Evolutionary conservation across 2,888 invertebrate genomes (phyloP).

Genomic region (Chalcis sispes): DNA sequence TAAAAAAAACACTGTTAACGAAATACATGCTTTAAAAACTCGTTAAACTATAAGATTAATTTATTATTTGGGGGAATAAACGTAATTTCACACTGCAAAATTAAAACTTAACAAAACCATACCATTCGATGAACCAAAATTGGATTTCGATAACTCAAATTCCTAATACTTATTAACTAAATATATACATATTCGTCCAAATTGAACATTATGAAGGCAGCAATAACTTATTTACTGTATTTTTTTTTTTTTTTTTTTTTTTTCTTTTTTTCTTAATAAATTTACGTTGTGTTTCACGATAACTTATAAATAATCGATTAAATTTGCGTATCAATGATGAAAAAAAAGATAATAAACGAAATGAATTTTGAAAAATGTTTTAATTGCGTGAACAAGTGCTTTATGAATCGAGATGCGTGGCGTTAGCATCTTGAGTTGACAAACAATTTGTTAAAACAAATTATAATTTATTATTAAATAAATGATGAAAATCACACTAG

Average conservation of each 20-base stretch:
- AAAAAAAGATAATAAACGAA: background rate
- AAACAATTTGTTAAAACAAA: background rate
- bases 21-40: conserved; percentile 21
- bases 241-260: too few species aligned
- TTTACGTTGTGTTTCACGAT: background rate
- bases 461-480: conserved; percentile 1
- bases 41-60: background rate
- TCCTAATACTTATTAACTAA: background rate
- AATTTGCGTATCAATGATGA: background rate
- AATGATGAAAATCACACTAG: background rate
- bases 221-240: background rate
- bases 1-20: conserved; percentile 10
- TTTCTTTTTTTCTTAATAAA: too few species aligned
- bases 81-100: background rate
- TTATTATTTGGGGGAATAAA: background rate
- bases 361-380: conserved; percentile 2
- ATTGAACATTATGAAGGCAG: conserved; percentile 6
- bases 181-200: conserved; percentile 4
- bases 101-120: conserved; percentile 60
- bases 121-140: conserved; percentile 64
- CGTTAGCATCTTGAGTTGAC: conserved; percentile 1
- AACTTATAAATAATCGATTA: background rate
- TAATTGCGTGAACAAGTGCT: conserved; percentile 18
- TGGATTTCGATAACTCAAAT: conserved; percentile 44
- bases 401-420: conserved; percentile 17